Conservation (phyloP, 2,888 invertebrate species). For the Watsonalla binaria region DNA sequence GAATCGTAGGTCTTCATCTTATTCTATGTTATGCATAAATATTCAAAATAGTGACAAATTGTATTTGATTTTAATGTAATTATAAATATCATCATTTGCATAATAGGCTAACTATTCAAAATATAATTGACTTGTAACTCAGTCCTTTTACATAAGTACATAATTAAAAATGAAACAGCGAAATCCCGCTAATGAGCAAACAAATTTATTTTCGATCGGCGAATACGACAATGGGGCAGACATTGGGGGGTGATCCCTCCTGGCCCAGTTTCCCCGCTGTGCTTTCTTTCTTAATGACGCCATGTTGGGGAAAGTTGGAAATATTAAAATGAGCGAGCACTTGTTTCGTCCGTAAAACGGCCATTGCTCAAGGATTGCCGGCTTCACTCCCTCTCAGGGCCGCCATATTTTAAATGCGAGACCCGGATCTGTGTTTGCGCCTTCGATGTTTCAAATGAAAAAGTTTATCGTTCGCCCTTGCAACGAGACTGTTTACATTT, state of each 20-base stretch:
- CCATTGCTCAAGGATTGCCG: conserved; percentile 62
- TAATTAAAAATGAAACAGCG: background rate
- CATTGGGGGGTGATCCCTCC: conserved; percentile 51
- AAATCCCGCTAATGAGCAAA: background rate
- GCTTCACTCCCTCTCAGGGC: conserved; percentile 39
- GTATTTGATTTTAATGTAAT: no score
- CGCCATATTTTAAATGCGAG: conserved; percentile 26
- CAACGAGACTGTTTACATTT: conserved; percentile 14
- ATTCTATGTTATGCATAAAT: no score
- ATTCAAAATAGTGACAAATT: no score
- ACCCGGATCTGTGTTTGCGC: conserved; percentile 9
- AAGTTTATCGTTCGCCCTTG: conserved; percentile 19
- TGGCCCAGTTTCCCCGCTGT: conserved; percentile 59
- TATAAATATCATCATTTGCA: no score
- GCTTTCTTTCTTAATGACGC: conserved; percentile 71
- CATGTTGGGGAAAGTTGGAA: conserved; percentile 60
- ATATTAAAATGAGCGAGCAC: conserved; percentile 77
- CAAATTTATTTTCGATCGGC: conserved; percentile 16
- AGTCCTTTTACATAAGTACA: background rate
- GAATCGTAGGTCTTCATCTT: no score
- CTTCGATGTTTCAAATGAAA: conserved; percentile 28
- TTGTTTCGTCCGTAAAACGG: conserved; percentile 68
- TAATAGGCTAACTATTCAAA: no score
- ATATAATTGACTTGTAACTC: background rate
- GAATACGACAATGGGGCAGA: conserved; percentile 64